phyloP scores from a whole-genome alignment of 2,888 invertebrate genomes.

The Creontiades dilutus region DNA sequence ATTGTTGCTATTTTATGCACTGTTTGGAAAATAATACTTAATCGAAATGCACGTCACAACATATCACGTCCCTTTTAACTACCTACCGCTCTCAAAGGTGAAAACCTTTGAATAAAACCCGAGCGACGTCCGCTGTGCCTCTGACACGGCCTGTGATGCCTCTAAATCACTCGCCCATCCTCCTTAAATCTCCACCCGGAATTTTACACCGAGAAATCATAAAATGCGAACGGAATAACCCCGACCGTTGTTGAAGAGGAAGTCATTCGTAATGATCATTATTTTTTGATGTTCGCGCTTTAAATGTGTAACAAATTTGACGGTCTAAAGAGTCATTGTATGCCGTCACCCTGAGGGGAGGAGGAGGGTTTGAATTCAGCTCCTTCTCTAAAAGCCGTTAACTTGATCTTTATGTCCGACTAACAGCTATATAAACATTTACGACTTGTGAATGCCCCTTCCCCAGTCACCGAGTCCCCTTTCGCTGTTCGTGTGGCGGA shows the following conservation, averaged over 20 bases:
- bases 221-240: background rate
- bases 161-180: background rate
- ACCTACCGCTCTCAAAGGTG: too few species aligned
- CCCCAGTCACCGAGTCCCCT: conserved; percentile 20
- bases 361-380: conserved; percentile 57
- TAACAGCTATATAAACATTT: conserved; percentile 71
- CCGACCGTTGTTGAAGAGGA: conserved; percentile 39
- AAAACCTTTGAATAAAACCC: too few species aligned
- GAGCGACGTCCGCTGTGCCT: too few species aligned
- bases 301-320: conserved; percentile 42
- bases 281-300: conserved; percentile 30
- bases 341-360: background rate
- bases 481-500: conserved; percentile 31
- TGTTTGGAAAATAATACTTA: too few species aligned
- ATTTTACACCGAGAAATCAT: conserved; percentile 23
- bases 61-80: too few species aligned
- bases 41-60: too few species aligned
- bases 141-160: too few species aligned
- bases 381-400: conserved; percentile 67
- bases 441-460: conserved; percentile 67
- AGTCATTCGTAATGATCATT: conserved; percentile 26
- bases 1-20: too few species aligned
- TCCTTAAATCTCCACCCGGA: conserved; percentile 4
- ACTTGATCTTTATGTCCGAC: conserved; percentile 68
- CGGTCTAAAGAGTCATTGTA: conserved; percentile 36